phyloP scores from a whole-genome alignment of 2,113 vertebrate species.

The Prunella fulvescens region DNA sequence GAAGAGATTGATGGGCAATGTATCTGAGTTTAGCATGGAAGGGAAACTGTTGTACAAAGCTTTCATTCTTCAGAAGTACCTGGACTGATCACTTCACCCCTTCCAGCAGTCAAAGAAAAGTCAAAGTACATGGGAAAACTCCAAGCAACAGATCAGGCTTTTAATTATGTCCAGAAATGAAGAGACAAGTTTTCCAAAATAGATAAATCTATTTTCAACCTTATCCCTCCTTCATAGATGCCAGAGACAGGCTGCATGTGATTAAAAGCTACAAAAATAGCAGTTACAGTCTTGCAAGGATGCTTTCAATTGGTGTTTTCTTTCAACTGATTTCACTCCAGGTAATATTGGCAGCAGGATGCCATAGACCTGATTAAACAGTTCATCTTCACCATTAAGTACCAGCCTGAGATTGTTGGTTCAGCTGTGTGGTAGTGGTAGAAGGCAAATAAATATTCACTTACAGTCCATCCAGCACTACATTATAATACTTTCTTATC shows the following conservation, averaged over 20 bases:
- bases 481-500: background rate
- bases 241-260: background rate
- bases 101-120: background rate
- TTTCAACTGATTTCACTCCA: background rate
- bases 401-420: background rate
- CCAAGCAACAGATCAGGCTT: background rate
- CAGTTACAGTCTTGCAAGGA: background rate
- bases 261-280: background rate
- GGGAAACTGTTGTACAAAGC: background rate
- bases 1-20: background rate
- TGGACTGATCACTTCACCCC: rapidly evolving
- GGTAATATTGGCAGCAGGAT: background rate
- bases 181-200: background rate
- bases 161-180: conserved; percentile 3
- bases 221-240: background rate
- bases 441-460: background rate
- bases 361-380: background rate
- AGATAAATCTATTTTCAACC: background rate
- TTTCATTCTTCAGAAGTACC: background rate
- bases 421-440: background rate
- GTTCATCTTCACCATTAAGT: background rate
- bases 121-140: background rate
- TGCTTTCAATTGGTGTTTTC: background rate
- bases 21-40: background rate
- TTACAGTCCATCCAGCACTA: background rate